These are phyloP conservation scores for Engraulis encrasicolus DNA, from an alignment of 2,113 vertebrate species.

Conservation along the genomic window DNA sequence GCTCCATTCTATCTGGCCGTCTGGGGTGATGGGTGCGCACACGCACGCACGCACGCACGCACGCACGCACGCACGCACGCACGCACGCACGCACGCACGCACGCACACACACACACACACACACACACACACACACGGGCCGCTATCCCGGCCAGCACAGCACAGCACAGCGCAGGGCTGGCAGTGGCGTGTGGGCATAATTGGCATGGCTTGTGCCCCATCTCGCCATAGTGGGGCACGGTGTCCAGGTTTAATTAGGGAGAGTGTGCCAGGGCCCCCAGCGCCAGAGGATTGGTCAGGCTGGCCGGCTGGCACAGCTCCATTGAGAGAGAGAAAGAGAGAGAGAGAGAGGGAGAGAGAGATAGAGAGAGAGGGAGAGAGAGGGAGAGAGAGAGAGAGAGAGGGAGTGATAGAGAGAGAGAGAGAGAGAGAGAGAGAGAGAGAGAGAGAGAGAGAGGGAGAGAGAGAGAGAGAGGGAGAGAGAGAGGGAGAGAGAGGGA, in stretches of 20 bases:
- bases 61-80: too few species aligned
- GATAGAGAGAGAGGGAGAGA: too few species aligned
- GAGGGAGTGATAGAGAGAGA: background rate
- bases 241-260: slow-evolving; percentile 55
- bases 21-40: background rate
- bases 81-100: too few species aligned
- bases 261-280: slow-evolving; percentile 41
- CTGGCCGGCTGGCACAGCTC: slow-evolving; percentile 29
- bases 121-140: too few species aligned
- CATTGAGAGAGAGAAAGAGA: slow-evolving; percentile 32
- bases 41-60: too few species aligned
- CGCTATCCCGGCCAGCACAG: slow-evolving; percentile 23
- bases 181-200: slow-evolving; percentile 46
- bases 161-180: too few species aligned
- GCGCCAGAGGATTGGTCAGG: slow-evolving; percentile 23
- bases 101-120: too few species aligned
- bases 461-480: too few species aligned
- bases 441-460: too few species aligned
- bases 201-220: slow-evolving; percentile 48
- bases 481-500: too few species aligned
- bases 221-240: slow-evolving; percentile 45
- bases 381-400: too few species aligned
- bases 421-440: slow-evolving; percentile 20
- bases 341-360: too few species aligned
- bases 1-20: slow-evolving; percentile 29